phyloP scores from a whole-genome alignment of 2,113 vertebrate genomes.

The Elachura formosa region DNA sequence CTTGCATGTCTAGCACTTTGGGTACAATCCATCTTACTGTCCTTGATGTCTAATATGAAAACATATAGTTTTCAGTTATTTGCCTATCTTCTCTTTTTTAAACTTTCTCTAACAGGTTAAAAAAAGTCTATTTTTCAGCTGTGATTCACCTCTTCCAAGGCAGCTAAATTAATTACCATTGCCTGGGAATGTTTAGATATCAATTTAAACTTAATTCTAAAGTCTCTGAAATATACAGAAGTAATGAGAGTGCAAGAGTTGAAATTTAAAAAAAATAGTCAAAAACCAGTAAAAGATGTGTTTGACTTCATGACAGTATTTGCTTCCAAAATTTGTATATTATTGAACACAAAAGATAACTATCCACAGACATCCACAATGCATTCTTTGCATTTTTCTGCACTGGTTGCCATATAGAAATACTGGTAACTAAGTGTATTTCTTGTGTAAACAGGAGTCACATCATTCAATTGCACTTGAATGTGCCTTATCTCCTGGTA shows the following conservation, averaged over 20 bases:
- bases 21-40: not conserved
- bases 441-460: not conserved
- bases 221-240: not conserved
- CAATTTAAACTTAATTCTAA: not conserved
- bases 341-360: not conserved
- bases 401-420: not conserved
- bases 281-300: not conserved
- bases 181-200: not conserved
- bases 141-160: not conserved
- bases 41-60: not conserved
- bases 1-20: not conserved
- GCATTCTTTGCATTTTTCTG: not conserved
- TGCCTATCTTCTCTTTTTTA: not conserved
- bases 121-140: not conserved
- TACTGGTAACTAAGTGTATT: not conserved
- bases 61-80: not conserved
- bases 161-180: not conserved
- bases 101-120: not conserved
- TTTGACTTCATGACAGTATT: not conserved
- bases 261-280: not conserved
- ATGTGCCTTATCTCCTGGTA: not conserved
- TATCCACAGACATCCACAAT: not conserved
- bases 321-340: not conserved
- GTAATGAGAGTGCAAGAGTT: not conserved
- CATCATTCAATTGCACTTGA: not conserved